phyloP scores from a whole-genome alignment of 2,888 invertebrate genomes.

The Dichetophora obliterata region DNA sequence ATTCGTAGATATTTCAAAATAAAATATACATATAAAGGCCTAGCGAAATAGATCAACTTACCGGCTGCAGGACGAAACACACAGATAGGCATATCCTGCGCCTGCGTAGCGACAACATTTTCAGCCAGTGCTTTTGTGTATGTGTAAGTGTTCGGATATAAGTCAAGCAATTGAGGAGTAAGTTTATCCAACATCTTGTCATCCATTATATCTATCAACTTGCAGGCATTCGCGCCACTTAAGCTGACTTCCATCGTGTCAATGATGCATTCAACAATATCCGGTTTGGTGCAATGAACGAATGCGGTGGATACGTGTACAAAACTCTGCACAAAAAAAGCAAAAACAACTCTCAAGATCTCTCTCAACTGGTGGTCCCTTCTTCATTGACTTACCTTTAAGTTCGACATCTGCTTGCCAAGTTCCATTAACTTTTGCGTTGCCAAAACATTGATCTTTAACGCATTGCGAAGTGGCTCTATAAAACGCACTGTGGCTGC shows the following conservation, averaged over 20 bases:
- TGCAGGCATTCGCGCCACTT: constrained; percentile 62
- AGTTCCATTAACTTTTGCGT: neutral
- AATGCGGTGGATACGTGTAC: constrained; percentile 80
- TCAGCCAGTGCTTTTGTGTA: constrained; percentile 81
- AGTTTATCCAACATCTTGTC: neutral
- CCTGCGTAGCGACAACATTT: constrained; percentile 72
- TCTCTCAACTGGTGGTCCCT: neutral
- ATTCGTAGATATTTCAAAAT: too few relatives aligned
- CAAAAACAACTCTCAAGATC: too few relatives aligned
- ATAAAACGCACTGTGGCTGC: constrained; percentile 4
- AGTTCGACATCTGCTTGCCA: neutral
- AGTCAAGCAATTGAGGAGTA: constrained; percentile 11
- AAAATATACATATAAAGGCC: too few relatives aligned
- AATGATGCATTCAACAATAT: constrained; percentile 68
- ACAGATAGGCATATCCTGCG: constrained; percentile 74
- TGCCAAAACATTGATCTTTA: neutral
- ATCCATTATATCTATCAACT: constrained; percentile 18
- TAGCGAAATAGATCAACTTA: constrained; percentile 55
- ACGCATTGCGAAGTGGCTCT: neutral
- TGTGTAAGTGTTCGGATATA: constrained; percentile 79
- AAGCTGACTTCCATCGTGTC: constrained; percentile 57
- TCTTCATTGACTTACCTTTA: neutral
- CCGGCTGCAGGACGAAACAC: constrained; percentile 80
- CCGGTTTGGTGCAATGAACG: constrained; percentile 73
- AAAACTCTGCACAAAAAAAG: constrained; percentile 67